Evolutionary conservation across 2,797 vertebrate genomes (phyloP).

Genomic region (Pempheris klunzingeri): DNA sequence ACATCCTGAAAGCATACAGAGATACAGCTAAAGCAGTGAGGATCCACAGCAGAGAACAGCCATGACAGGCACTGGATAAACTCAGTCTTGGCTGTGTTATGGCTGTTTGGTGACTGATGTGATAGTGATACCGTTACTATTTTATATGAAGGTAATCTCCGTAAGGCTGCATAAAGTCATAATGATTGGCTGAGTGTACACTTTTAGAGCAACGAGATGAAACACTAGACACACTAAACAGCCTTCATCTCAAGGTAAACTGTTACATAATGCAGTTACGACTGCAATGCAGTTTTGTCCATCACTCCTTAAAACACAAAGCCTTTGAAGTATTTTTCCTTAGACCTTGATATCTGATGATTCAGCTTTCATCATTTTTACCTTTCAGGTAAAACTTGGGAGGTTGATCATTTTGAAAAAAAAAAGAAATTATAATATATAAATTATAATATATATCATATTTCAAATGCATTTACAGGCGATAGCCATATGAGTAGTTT

Average conservation of each 20-base stretch:
- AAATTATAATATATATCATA: too few species aligned
- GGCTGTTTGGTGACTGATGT: background rate
- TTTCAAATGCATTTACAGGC: too few species aligned
- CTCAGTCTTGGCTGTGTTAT: background rate
- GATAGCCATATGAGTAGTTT: background rate
- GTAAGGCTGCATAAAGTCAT: background rate
- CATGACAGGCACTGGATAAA: background rate
- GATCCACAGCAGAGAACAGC: constrained; percentile 1
- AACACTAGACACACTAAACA: background rate
- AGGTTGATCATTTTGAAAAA: background rate
- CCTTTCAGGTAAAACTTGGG: background rate
- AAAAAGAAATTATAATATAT: background rate
- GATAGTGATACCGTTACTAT: background rate
- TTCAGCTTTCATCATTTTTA: background rate
- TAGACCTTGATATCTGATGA: too few species aligned
- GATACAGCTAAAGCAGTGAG: too few species aligned
- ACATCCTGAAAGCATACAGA: background rate
- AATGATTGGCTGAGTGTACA: background rate
- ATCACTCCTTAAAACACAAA: constrained; percentile 10
- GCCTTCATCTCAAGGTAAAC: constrained; percentile 29
- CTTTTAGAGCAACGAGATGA: constrained; percentile 12
- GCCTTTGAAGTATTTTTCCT: constrained; percentile 3
- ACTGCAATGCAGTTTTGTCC: constrained; percentile 25
- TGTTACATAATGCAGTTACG: constrained; percentile 40
- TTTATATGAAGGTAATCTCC: background rate